Conservation (phyloP, 2,797 vertebrate species). For the Taenioides sp. region DNA sequence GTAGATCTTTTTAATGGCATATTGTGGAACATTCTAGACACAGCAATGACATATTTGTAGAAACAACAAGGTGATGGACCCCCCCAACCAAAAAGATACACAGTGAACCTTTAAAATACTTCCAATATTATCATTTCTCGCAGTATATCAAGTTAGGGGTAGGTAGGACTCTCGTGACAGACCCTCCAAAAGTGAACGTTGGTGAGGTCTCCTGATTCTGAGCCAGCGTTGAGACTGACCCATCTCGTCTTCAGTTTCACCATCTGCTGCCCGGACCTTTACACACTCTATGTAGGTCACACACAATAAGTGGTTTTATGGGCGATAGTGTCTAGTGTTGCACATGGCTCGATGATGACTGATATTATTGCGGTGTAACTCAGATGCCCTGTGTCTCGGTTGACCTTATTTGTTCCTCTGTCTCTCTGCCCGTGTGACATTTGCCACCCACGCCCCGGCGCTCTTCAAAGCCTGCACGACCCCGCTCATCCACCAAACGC, state of each 20-base stretch:
- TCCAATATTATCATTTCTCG: too few relatives aligned
- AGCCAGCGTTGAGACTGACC: conserved; percentile 14
- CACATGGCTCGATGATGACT: conserved; percentile 5
- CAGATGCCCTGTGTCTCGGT: not conserved
- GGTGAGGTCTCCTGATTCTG: not conserved
- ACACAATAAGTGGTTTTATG: conserved; percentile 1
- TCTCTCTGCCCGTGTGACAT: conserved; percentile 39
- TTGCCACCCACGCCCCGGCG: conserved; percentile 32
- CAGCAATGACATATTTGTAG: too few relatives aligned
- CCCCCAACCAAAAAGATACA: too few relatives aligned
- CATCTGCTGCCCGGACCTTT: conserved; percentile 22
- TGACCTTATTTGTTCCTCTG: conserved; percentile 1
- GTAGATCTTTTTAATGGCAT: too few relatives aligned
- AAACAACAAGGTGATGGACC: too few relatives aligned
- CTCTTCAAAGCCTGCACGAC: conserved; percentile 28
- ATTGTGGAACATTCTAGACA: too few relatives aligned
- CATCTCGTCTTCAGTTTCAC: conserved; percentile 15
- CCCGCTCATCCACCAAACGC: conserved; percentile 6
- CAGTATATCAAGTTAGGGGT: too few relatives aligned
- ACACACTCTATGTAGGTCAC: conserved; percentile 9
- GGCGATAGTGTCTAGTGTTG: not conserved
- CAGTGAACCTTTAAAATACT: too few relatives aligned
- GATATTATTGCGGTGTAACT: not conserved
- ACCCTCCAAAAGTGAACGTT: not conserved
- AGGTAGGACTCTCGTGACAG: too few relatives aligned